phyloP scores from a whole-genome alignment of 2,888 invertebrate species.

The Silvanus unidentatus region DNA sequence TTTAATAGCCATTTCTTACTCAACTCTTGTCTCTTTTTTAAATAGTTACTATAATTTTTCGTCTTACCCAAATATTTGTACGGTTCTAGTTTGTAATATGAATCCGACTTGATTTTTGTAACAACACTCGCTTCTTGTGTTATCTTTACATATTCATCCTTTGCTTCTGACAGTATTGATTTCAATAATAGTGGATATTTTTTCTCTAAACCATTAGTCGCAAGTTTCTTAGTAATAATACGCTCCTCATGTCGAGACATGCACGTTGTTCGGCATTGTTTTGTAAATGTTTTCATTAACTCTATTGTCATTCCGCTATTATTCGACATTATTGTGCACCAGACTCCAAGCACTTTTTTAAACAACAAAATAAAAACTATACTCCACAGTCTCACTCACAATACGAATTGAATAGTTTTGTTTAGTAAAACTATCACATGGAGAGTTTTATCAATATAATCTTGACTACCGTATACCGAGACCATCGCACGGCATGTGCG shows the following conservation, averaged over 20 bases:
- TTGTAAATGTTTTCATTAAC: constrained; percentile 12
- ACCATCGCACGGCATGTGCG: no score
- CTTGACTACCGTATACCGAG: constrained; percentile 12
- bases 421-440: not conserved
- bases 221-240: constrained; percentile 55
- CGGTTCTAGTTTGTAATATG: constrained; percentile 46
- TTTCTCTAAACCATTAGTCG: constrained; percentile 50
- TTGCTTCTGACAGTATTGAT: constrained; percentile 51
- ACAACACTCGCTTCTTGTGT: constrained; percentile 57
- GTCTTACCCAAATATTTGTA: constrained; percentile 60
- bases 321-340: not conserved
- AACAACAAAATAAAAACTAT: not conserved
- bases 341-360: not conserved
- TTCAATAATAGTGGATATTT: constrained; percentile 51
- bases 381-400: not conserved
- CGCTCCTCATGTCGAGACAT: constrained; percentile 58
- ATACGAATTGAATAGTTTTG: not conserved
- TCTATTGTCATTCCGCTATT: constrained; percentile 1
- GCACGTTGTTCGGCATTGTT: constrained; percentile 43
- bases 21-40: constrained; percentile 53
- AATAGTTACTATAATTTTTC: constrained; percentile 52
- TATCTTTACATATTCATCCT: constrained; percentile 53
- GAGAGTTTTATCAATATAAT: constrained; percentile 15
- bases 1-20: constrained; percentile 54
- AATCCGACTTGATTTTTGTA: constrained; percentile 51